Percentiles rank a stretch among this genome's conserved stretches.
These are phyloP conservation scores for Litoditis marina DNA, from an alignment of 2,888 invertebrate species.

Conservation along the genomic window DNA sequence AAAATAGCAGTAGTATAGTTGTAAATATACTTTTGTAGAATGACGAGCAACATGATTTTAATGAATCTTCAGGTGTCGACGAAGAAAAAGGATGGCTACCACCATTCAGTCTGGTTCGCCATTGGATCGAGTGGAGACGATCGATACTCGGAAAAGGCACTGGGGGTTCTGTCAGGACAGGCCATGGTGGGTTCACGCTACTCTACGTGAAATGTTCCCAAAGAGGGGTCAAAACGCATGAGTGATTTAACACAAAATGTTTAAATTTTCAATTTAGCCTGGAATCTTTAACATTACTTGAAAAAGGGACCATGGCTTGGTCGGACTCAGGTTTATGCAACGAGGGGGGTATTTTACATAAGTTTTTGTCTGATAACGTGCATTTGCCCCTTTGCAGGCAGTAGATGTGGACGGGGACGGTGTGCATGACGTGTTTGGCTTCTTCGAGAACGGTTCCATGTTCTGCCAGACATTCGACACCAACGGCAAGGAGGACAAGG, in stretches of 20 bases:
- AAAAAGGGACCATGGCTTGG: too few species aligned
- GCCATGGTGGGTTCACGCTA: conserved; percentile 12
- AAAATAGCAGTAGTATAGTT: too few species aligned
- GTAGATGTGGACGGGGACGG: conserved; percentile 58
- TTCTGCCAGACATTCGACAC: conserved; percentile 18
- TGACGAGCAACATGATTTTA: background rate
- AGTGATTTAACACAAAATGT: too few species aligned
- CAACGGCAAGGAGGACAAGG: background rate
- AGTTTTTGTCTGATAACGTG: background rate
- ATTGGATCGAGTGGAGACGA: background rate
- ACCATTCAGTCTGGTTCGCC: conserved; percentile 13
- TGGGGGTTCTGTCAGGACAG: conserved; percentile 7
- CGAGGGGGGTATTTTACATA: too few species aligned
- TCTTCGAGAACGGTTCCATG: conserved; percentile 33
- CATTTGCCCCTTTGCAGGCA: conserved; percentile 17
- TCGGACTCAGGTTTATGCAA: background rate
- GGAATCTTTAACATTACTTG: background rate
- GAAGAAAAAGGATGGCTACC: conserved; percentile 5
- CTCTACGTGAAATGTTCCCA: too few species aligned
- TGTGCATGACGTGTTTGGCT: conserved; percentile 53
- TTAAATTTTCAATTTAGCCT: too few species aligned
- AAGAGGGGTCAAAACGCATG: too few species aligned
- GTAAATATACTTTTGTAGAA: too few species aligned
- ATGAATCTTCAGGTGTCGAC: conserved; percentile 3
- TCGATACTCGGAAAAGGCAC: background rate